Percentiles rank a stretch among this genome's conserved stretches.
Conservation (phyloP, 2,888 invertebrate genomes). For the Trimorus sp. region DNA sequence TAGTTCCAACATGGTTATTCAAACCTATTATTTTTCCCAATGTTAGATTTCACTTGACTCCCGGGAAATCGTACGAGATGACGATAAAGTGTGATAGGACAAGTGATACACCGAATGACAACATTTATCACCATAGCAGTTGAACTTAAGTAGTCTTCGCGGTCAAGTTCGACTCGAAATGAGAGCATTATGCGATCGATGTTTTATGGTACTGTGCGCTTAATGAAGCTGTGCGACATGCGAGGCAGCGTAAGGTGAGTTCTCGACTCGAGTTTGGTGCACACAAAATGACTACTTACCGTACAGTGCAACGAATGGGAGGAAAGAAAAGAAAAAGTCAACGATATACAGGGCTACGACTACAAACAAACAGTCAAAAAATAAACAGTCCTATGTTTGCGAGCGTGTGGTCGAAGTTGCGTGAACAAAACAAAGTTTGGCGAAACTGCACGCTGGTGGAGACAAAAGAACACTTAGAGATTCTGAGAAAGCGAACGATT, state of each 20-base stretch:
- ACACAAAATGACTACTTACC: conserved; percentile 5
- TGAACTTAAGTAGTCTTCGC: not conserved
- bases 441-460: conserved; percentile 28
- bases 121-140: not conserved
- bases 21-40: too few species aligned
- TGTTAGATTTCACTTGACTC: too few species aligned
- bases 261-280: too few species aligned
- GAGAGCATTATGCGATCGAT: conserved; percentile 59
- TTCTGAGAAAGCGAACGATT: conserved; percentile 34
- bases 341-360: not conserved
- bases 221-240: conserved; percentile 25
- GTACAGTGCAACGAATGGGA: not conserved
- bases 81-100: too few species aligned
- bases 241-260: not conserved
- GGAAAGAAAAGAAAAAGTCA: not conserved
- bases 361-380: conserved; percentile 14
- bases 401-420: not conserved
- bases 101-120: not conserved
- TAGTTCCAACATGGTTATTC: too few species aligned
- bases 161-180: conserved; percentile 1
- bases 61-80: too few species aligned
- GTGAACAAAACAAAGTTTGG: conserved; percentile 10
- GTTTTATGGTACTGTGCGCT: conserved; percentile 30
- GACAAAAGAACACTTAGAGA: conserved; percentile 38
- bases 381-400: not conserved